Conservation (phyloP, 2,797 vertebrate genomes). For the Psittacula echo region DNA sequence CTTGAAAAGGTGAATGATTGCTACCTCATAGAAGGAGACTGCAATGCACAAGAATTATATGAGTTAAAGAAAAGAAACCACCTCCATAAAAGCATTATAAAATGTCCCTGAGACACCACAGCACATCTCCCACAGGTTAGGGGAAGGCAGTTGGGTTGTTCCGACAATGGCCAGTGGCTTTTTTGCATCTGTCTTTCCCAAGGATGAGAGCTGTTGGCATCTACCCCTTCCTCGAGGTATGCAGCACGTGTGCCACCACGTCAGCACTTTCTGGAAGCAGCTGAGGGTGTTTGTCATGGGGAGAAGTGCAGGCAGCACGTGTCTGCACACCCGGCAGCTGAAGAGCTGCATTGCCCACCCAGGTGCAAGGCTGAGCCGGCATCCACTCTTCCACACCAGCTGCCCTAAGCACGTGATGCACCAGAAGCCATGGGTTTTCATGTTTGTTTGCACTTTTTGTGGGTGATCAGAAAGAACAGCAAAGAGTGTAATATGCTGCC, state of each 20-base stretch:
- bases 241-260: fast-evolving
- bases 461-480: not conserved
- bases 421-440: not conserved
- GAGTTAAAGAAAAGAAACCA: not conserved
- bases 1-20: not conserved
- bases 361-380: not conserved
- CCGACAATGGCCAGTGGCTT: not conserved
- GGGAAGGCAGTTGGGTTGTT: not conserved
- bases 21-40: not conserved
- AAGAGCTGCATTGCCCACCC: fast-evolving
- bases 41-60: not conserved
- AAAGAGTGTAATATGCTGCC: not conserved
- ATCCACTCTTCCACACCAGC: not conserved
- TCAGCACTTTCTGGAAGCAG: not conserved
- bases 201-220: not conserved
- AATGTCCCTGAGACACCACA: not conserved
- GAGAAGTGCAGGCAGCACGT: fast-evolving
- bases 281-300: not conserved
- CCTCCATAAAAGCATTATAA: not conserved
- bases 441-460: not conserved
- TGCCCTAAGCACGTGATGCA: fast-evolving
- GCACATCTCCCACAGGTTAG: fast-evolving
- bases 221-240: not conserved
- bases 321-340: fast-evolving
- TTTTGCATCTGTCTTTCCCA: not conserved